A percentile compares a stretch with the other conserved stretches of the same genome.
Evolutionary conservation across 2,113 vertebrate species (phyloP).

Genomic region (Erythrocebus patas): DNA sequence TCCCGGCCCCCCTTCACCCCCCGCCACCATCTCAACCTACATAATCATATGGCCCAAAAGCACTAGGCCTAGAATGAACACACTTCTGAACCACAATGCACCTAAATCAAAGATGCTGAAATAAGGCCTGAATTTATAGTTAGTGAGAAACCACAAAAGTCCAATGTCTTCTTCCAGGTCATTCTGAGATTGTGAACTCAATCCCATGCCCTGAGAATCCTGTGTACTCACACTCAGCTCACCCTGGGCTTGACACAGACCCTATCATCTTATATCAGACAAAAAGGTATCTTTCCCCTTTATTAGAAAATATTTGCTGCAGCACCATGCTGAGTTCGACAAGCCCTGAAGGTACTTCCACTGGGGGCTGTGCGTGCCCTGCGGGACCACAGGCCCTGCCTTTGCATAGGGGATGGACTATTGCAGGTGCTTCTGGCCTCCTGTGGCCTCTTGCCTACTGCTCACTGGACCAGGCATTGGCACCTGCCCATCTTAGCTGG

Average conservation of each 20-base stretch:
- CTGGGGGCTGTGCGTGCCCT: background rate
- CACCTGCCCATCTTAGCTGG: background rate
- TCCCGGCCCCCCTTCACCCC: background rate
- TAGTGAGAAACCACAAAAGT: background rate
- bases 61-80: background rate
- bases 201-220: background rate
- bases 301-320: background rate
- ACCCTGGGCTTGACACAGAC: background rate
- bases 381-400: accelerated
- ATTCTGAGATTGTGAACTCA: background rate
- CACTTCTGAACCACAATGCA: background rate
- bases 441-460: background rate
- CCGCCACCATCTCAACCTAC: background rate
- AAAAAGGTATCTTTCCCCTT: background rate
- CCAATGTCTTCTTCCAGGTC: background rate
- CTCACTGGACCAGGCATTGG: background rate
- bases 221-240: background rate
- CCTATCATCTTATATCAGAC: background rate
- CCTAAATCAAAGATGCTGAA: background rate
- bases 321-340: background rate
- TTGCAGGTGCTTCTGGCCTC: background rate
- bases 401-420: background rate
- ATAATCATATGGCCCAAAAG: background rate
- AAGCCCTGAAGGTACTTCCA: background rate
- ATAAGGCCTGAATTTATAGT: background rate